Conservation (phyloP, 2,113 vertebrate species). For the Serilophus lunatus region DNA sequence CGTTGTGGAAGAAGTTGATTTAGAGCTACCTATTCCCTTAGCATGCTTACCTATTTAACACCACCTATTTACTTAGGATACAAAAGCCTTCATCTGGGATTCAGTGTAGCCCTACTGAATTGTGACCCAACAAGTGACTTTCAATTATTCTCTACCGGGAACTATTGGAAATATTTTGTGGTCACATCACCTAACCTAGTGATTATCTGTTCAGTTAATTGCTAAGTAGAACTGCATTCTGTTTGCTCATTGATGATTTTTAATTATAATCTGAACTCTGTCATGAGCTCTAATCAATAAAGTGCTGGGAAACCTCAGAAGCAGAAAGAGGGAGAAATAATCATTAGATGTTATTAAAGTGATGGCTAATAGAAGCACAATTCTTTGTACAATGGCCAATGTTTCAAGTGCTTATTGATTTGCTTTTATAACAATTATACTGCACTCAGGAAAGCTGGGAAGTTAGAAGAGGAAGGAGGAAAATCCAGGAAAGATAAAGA, state of each 20-base stretch:
- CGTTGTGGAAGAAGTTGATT: neutral
- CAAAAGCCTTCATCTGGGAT: neutral
- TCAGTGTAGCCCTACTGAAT: neutral
- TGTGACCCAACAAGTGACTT: neutral
- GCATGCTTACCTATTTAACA: neutral
- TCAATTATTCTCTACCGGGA: neutral
- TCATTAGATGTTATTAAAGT: conserved; percentile 68
- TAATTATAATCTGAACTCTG: conserved; percentile 61
- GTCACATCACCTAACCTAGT: neutral
- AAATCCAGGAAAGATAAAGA: neutral
- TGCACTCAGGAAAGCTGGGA: neutral
- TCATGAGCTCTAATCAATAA: conserved; percentile 58
- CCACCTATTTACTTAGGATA: neutral
- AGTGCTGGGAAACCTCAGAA: conserved; percentile 30
- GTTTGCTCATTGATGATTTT: conserved; percentile 45
- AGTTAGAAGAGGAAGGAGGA: neutral
- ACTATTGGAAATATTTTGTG: neutral
- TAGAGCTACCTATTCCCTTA: neutral
- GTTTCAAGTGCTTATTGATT: conserved; percentile 73
- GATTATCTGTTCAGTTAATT: conserved; percentile 1
- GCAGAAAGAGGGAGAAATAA: conserved; percentile 47
- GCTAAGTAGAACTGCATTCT: conserved; percentile 25
- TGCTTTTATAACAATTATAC: conserved; percentile 57
- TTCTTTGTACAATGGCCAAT: conserved; percentile 44
- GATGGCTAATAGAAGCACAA: conserved; percentile 37